phyloP scores from a whole-genome alignment of 2,797 vertebrate species.

The Carcharodon carcharias region DNA sequence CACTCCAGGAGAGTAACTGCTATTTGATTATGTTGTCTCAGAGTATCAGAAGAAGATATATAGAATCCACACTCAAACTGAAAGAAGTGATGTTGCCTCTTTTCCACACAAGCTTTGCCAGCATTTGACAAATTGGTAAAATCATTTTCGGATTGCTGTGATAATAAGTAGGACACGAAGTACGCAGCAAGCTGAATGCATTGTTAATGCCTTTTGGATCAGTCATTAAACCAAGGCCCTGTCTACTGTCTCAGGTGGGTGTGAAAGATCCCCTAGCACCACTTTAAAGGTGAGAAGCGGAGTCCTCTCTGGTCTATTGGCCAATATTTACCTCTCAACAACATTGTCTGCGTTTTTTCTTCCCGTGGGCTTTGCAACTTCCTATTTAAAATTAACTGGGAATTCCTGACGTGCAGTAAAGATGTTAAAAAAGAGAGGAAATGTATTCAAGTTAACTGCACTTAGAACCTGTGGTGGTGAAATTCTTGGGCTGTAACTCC shows the following conservation, averaged over 20 bases:
- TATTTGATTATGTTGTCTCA: constrained; percentile 21
- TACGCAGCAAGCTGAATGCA: not conserved
- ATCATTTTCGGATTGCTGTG: not conserved
- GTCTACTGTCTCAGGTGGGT: not conserved
- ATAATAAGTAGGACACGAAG: not conserved
- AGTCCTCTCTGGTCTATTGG: not conserved
- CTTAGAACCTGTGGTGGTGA: not conserved
- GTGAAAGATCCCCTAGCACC: not conserved
- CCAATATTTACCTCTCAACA: not conserved
- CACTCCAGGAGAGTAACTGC: not conserved
- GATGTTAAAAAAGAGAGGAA: not conserved
- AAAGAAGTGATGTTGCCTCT: no score
- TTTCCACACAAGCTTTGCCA: not conserved
- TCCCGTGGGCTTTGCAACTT: not conserved
- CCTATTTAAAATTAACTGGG: not conserved
- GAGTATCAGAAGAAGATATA: not conserved
- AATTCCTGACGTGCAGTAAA: not conserved
- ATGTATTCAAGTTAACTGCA: not conserved
- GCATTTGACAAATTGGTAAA: not conserved
- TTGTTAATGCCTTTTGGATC: not conserved
- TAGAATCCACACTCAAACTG: constrained; percentile 9
- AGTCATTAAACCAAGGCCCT: not conserved
- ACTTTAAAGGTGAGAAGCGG: not conserved
- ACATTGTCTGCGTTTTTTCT: not conserved
- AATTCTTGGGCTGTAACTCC: not conserved